Percentiles rank a stretch among this genome's conserved stretches.
Conservation (phyloP, 2,888 invertebrate species). For the Drosophila vallismaia region DNA sequence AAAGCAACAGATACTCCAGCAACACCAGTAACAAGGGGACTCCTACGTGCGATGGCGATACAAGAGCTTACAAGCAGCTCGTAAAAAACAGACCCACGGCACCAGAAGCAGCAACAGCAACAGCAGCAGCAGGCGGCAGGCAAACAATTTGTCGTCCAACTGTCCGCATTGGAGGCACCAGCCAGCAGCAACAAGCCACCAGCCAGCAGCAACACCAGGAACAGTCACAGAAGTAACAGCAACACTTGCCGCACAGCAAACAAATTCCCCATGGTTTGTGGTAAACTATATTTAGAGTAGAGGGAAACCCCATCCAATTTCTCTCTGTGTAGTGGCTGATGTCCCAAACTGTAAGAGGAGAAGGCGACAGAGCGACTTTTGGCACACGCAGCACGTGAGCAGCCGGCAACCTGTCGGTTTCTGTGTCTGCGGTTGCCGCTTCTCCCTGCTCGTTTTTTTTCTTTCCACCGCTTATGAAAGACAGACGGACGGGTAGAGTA, state of each 20-base stretch:
- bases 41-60: conserved; percentile 75
- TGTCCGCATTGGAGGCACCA: conserved; percentile 57
- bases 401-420: conserved; percentile 29
- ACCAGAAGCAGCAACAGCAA: conserved; percentile 24
- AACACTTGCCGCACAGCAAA: conserved; percentile 25
- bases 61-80: conserved; percentile 71
- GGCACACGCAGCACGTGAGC: conserved; percentile 77
- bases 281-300: too few species aligned
- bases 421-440: conserved; percentile 48
- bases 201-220: conserved; percentile 43
- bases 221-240: conserved; percentile 29
- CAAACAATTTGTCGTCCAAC: conserved; percentile 70
- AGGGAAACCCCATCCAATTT: neutral
- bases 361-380: conserved; percentile 65
- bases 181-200: conserved; percentile 39
- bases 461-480: conserved; percentile 45
- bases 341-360: conserved; percentile 70
- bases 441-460: conserved; percentile 37
- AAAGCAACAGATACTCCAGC: conserved; percentile 54
- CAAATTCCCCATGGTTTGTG: neutral
- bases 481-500: conserved; percentile 18
- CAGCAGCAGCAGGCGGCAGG: conserved; percentile 38
- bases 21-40: conserved; percentile 50
- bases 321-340: conserved; percentile 59
- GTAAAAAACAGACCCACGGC: conserved; percentile 69